Conservation (phyloP, 2,888 invertebrate genomes). For the Adelphocoris suturalis region DNA sequence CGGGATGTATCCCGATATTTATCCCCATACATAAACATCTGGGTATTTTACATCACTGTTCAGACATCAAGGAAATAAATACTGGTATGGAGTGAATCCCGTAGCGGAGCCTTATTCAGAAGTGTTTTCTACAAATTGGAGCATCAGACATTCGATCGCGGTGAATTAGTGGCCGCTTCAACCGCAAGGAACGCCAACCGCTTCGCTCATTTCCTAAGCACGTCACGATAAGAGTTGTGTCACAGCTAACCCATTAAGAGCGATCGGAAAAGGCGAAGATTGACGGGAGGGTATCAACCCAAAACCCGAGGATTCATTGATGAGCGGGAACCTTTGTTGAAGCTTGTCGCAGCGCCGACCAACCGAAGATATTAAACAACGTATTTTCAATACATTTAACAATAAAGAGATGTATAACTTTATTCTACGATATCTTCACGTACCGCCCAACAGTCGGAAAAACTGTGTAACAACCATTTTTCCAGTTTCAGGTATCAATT, state of each 20-base stretch:
- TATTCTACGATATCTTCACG: constrained; percentile 17
- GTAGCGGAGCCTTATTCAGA: too few relatives aligned
- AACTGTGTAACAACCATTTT: too few relatives aligned
- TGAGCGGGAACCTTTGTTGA: neutral
- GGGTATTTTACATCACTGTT: too few relatives aligned
- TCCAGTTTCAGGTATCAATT: too few relatives aligned
- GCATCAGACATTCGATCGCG: neutral
- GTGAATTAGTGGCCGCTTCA: neutral
- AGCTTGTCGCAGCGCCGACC: constrained; percentile 2
- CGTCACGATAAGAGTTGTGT: neutral
- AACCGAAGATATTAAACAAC: neutral
- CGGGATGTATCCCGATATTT: too few relatives aligned
- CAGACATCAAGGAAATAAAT: too few relatives aligned
- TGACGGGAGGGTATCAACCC: neutral
- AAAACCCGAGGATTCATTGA: neutral
- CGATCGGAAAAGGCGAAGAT: neutral
- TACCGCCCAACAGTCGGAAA: neutral
- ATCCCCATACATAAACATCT: too few relatives aligned
- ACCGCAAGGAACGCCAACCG: neutral
- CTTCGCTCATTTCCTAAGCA: neutral
- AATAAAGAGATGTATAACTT: neutral
- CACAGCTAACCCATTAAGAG: neutral
- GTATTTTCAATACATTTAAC: too few relatives aligned
- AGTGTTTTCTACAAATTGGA: too few relatives aligned
- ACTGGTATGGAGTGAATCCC: too few relatives aligned